phyloP scores from a whole-genome alignment of 64 coral and sea anemone species.

The Pocillopora damicornis region DNA sequence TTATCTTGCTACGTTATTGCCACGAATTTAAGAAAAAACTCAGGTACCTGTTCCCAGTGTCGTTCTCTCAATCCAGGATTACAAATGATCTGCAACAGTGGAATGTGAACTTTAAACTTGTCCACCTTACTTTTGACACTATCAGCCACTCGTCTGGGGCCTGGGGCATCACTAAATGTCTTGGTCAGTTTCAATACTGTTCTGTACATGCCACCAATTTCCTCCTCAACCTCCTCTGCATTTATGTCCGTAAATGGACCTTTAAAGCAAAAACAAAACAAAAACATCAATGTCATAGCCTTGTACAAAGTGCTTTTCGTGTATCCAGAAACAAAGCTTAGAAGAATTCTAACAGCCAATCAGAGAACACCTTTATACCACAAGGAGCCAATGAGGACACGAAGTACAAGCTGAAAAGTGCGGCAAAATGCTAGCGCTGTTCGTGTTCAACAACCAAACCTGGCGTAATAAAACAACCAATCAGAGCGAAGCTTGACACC shows the following conservation, averaged over 20 bases:
- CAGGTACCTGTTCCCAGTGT: constrained; percentile 76
- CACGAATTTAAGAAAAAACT: neutral
- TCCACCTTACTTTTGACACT: constrained; percentile 88
- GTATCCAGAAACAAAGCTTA: neutral
- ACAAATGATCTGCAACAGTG: constrained; percentile 82
- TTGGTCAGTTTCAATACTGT: constrained; percentile 88
- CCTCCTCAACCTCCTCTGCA: constrained; percentile 92
- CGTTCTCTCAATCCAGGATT: constrained; percentile 85
- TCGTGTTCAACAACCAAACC: too few species aligned
- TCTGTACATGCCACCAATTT: constrained; percentile 78
- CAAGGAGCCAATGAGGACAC: too few species aligned
- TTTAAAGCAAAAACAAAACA: constrained; percentile 10
- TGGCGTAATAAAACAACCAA: too few species aligned
- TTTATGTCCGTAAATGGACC: constrained; percentile 96
- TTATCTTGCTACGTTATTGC: too few species aligned
- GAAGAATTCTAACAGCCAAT: too few species aligned
- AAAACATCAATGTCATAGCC: neutral
- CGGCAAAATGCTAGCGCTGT: too few species aligned
- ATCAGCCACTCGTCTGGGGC: constrained; percentile 74
- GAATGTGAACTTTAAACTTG: constrained; percentile 92
- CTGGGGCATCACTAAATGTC: constrained; percentile 75
- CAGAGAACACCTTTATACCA: too few species aligned
- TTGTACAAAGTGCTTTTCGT: neutral
- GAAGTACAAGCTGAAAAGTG: neutral
- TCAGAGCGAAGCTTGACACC: too few species aligned